phyloP scores from a whole-genome alignment of 1,140 invertebrate genomes.

The Mesaphorura yosii region DNA sequence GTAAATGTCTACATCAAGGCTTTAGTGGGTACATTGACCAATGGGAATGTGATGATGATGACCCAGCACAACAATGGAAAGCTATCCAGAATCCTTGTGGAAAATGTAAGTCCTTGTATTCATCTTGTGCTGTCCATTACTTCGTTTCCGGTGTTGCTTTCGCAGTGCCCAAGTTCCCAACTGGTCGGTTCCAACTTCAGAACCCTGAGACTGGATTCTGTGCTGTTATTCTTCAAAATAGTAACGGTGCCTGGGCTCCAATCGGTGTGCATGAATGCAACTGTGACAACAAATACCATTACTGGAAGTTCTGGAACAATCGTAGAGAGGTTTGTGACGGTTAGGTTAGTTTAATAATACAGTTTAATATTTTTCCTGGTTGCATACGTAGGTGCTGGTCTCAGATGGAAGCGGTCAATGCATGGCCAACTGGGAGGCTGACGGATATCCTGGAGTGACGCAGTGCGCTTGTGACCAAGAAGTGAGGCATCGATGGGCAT shows the following conservation, averaged over 20 bases:
- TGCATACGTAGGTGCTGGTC: background rate
- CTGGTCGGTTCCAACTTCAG: background rate
- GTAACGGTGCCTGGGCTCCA: background rate
- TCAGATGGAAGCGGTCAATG: conserved; percentile 2
- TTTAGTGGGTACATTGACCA: background rate
- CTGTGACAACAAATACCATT: background rate
- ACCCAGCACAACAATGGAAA: background rate
- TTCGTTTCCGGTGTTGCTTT: too few relatives aligned
- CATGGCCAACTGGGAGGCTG: conserved; percentile 1
- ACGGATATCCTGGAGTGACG: background rate
- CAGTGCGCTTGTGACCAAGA: conserved; percentile 5
- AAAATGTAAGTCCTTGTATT: background rate
- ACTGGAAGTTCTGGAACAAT: background rate
- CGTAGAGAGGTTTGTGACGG: background rate
- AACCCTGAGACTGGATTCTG: background rate
- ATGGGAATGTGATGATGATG: background rate
- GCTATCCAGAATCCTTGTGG: background rate
- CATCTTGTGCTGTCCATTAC: too few relatives aligned
- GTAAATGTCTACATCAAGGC: background rate
- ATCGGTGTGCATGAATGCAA: background rate
- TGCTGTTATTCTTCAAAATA: background rate
- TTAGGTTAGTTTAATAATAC: background rate
- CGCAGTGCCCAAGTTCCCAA: background rate
- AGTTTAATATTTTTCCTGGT: background rate
- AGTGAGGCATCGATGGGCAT: background rate